Conservation (phyloP, 1,140 invertebrate genomes). For the Drosophila erecta region DNA sequence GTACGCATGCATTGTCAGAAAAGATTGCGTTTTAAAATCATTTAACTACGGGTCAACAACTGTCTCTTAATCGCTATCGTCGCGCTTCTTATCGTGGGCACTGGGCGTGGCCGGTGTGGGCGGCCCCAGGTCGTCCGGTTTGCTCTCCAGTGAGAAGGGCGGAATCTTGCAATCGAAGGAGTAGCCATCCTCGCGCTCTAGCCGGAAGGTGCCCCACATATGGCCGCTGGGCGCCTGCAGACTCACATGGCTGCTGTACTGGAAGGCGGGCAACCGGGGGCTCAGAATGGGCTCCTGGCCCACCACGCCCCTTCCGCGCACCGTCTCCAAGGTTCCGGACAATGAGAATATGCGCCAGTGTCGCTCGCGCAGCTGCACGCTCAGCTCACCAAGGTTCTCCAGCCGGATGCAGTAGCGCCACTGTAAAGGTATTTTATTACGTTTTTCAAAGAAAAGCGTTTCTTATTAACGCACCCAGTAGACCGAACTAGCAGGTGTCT, state of each 20-base stretch:
- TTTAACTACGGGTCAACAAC: slow-evolving; percentile 58
- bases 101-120: slow-evolving; percentile 34
- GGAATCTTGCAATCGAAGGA: slow-evolving; percentile 98
- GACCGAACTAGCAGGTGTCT: slow-evolving; percentile 94
- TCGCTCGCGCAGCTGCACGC: slow-evolving; percentile 96
- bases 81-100: slow-evolving; percentile 33
- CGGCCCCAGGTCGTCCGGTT: slow-evolving; percentile 89
- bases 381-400: slow-evolving; percentile 95
- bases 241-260: slow-evolving; percentile 98
- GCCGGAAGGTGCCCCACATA: slow-evolving; percentile 99
- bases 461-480: slow-evolving; percentile 91
- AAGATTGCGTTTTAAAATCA: slow-evolving; percentile 60
- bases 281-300: slow-evolving; percentile 97
- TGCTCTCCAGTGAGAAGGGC: slow-evolving; percentile 97
- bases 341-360: slow-evolving; percentile 99
- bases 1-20: slow-evolving; percentile 65
- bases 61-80: slow-evolving; percentile 53
- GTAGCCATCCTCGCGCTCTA: slow-evolving; percentile 98
- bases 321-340: slow-evolving; percentile 97
- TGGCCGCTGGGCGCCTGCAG: slow-evolving; percentile 98
- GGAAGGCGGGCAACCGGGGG: slow-evolving; percentile 95
- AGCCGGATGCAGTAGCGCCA: slow-evolving; percentile 98
- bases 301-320: slow-evolving; percentile 96
- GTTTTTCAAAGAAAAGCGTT: background rate
- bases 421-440: slow-evolving; percentile 85